These are phyloP conservation scores for Euclidia mi DNA, from an alignment of 2,888 invertebrate genomes.

Conservation along the genomic window DNA sequence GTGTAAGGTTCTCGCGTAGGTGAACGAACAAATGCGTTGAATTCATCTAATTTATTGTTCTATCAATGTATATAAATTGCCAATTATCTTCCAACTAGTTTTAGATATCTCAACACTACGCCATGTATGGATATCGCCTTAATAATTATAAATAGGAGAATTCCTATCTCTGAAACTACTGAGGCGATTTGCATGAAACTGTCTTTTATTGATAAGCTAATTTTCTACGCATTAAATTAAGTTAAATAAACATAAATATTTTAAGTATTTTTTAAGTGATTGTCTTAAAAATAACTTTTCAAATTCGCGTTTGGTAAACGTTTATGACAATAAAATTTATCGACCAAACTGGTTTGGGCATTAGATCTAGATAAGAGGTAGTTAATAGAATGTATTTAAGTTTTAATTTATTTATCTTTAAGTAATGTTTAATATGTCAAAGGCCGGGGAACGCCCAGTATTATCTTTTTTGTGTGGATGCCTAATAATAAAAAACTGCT, in stretches of 20 bases:
- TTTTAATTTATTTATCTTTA: constrained; percentile 45
- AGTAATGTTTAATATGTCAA: constrained; percentile 40
- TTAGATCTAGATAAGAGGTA: constrained; percentile 39
- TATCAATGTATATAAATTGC: constrained; percentile 78
- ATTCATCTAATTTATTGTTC: constrained; percentile 76
- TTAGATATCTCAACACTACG: constrained; percentile 55
- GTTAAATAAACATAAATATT: not conserved
- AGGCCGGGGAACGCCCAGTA: constrained; percentile 31
- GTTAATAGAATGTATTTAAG: constrained; percentile 26
- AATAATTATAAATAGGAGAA: too few relatives aligned
- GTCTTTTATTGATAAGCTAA: not conserved
- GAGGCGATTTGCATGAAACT: constrained; percentile 2
- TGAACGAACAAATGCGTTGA: constrained; percentile 71
- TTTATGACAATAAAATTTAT: constrained; percentile 30
- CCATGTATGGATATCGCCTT: constrained; percentile 7
- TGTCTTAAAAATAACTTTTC: not conserved
- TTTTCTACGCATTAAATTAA: not conserved
- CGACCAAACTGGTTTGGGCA: constrained; percentile 24
- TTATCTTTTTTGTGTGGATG: constrained; percentile 32
- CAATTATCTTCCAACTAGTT: constrained; percentile 74
- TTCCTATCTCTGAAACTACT: constrained; percentile 7
- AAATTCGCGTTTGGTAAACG: constrained; percentile 8
- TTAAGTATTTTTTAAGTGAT: not conserved
- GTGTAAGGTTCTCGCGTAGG: constrained; percentile 59
- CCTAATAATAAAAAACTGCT: constrained; percentile 39